phyloP scores from a whole-genome alignment of 2,888 invertebrate genomes.

The Adelognathus sp. region DNA sequence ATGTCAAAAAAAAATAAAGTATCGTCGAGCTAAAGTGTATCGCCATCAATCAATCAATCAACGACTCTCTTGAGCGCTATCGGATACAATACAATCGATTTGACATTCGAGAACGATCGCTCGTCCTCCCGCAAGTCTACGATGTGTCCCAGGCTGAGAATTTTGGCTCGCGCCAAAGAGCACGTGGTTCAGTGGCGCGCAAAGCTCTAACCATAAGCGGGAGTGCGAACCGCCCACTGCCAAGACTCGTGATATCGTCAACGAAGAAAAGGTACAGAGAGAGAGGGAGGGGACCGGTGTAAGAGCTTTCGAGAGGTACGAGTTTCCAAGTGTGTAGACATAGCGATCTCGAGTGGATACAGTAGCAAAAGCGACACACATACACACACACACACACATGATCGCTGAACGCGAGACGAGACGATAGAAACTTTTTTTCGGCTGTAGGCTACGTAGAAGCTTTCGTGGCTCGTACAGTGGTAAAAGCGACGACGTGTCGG shows the following conservation, averaged over 20 bases:
- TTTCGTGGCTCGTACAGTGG: too few species aligned
- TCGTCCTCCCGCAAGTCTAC: background rate
- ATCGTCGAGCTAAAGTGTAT: too few species aligned
- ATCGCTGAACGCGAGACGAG: background rate
- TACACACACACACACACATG: too few species aligned
- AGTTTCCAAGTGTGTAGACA: constrained; percentile 26
- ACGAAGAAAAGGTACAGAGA: background rate
- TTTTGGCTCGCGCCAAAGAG: background rate
- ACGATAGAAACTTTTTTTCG: constrained; percentile 21
- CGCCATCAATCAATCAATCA: too few species aligned
- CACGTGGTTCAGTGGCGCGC: constrained; percentile 1
- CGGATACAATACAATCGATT: background rate
- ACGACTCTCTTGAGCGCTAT: too few species aligned
- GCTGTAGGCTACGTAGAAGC: background rate
- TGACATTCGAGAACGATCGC: background rate
- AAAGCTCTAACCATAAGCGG: constrained; percentile 8
- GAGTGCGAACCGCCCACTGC: background rate
- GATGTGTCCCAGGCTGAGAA: background rate
- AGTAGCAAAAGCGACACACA: background rate
- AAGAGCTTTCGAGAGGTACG: constrained; percentile 23
- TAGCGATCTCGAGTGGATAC: constrained; percentile 20
- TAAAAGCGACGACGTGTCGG: background rate
- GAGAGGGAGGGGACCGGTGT: too few species aligned
- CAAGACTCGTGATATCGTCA: constrained; percentile 4
- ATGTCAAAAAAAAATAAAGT: too few species aligned